A percentile compares a stretch with the other conserved stretches of the same genome.
Conservation (phyloP, 2,888 invertebrate genomes). For the Crepidodera aurea region DNA sequence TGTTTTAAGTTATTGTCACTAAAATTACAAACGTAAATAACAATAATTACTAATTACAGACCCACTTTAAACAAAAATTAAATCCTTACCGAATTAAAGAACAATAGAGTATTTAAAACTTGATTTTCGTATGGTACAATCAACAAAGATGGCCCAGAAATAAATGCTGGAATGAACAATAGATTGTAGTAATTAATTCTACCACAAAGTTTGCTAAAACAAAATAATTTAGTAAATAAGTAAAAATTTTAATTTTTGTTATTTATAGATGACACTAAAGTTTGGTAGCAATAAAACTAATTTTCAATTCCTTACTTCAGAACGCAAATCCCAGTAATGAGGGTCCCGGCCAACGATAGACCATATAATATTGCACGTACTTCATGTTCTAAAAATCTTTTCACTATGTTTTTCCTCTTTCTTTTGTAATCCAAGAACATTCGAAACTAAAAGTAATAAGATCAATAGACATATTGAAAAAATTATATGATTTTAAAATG, state of each 20-base stretch:
- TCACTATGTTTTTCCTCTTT: slow-evolving; percentile 54
- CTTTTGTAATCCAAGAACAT: slow-evolving; percentile 66
- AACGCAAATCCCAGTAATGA: slow-evolving; percentile 65
- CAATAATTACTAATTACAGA: too few species aligned
- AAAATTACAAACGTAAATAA: too few species aligned
- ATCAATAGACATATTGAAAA: too few species aligned
- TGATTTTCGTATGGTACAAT: slow-evolving; percentile 50
- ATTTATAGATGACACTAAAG: neutral
- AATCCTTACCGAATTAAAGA: slow-evolving; percentile 48
- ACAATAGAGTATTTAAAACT: slow-evolving; percentile 48
- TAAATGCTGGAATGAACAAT: slow-evolving; percentile 42
- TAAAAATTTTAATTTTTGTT: slow-evolving; percentile 4
- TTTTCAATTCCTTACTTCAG: slow-evolving; percentile 60
- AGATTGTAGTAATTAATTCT: slow-evolving; percentile 44
- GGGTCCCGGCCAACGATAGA: slow-evolving; percentile 62
- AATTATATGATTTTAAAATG: too few species aligned
- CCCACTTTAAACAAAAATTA: too few species aligned
- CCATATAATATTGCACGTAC: slow-evolving; percentile 65
- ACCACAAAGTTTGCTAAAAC: slow-evolving; percentile 44
- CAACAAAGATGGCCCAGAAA: slow-evolving; percentile 48
- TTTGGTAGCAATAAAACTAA: too few species aligned
- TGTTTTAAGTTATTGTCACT: too few species aligned
- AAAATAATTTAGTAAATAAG: too few species aligned
- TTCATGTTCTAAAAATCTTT: slow-evolving; percentile 52
- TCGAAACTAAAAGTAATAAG: slow-evolving; percentile 63